Base-by-base conservation (phyloP, 2,888 invertebrate species). In the Eristalis tenax region DNA sequence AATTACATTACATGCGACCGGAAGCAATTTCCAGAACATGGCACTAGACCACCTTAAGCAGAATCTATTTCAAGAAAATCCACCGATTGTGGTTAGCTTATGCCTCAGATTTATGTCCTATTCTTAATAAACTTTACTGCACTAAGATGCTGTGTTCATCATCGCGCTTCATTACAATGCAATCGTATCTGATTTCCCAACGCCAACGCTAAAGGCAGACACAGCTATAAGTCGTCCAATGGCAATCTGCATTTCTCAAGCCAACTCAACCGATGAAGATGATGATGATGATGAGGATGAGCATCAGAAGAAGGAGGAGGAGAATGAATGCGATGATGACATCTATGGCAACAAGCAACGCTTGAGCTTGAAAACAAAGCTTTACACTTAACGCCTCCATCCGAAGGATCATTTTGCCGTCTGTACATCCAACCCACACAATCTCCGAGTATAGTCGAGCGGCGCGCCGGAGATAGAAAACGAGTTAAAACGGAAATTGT, bases 401-500 rank as follows among this genome's bases (percentile, higher is more conserved):
- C 43, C 59, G 28, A 66, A 57, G 69, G 73, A 82, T 82, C 68
- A 79, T 56, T 50, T 32, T 43, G 23, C 66, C 40, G 61, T 64
- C 40, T 77, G 63, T 78, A 61, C 82, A 59, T 11, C 26, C 59
- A 59, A 5, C 59, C 26, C 59, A 50, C 59, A 15, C 82, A 65
- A 66, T 38, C 32, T 32, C 65, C 70, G 70, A 75, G 66, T 82
- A 69, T 65, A 43, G 69, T 56, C 59, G 61, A 38, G 77, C 65
- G 74, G 83, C 73, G 83, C 64, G 71, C 87, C 79, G 79, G 79
- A 87, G 79, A 87, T 83, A 87, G 87, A 83, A 87, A 87, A 87
- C 79, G 87, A 87, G 87, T 87, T 87, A 83, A 87, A 87, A 68
- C 75, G 83, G 83, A 87, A 87, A 83, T 87, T 79, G 75, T 83